Conservation (phyloP, 2,113 vertebrate species). For the Tylochromis polylepis region DNA sequence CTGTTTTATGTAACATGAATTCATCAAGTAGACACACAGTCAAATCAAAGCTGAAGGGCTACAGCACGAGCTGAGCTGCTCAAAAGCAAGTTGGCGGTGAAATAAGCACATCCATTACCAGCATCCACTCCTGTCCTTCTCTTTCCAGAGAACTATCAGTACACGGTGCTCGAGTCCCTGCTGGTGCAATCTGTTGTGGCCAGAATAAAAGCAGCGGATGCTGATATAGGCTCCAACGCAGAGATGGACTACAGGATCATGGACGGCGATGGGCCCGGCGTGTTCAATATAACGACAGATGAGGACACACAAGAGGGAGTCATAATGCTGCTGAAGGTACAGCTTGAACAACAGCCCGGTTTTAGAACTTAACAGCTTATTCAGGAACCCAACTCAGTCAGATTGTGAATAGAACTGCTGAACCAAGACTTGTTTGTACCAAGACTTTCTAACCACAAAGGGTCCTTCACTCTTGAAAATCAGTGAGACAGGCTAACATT, state of each 20-base stretch:
- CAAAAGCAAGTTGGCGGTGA: conserved; percentile 18
- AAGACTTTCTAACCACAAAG: not conserved
- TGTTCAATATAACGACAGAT: conserved; percentile 90
- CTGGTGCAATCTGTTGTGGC: conserved; percentile 86
- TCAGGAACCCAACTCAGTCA: not conserved
- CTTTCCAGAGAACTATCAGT: conserved; percentile 84
- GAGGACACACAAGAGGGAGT: conserved; percentile 91
- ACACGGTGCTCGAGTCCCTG: conserved; percentile 86
- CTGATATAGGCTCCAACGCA: conserved; percentile 86
- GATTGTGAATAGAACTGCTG: not conserved
- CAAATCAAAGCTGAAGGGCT: conserved; percentile 31
- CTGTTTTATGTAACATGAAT: conserved; percentile 22
- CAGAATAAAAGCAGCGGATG: conserved; percentile 88
- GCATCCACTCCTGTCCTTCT: conserved; percentile 37
- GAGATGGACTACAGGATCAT: conserved; percentile 96
- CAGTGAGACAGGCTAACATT: not conserved
- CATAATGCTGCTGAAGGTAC: conserved; percentile 87
- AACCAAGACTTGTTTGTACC: not conserved
- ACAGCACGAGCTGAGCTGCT: not conserved
- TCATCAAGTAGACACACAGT: not conserved
- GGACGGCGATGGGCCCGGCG: conserved; percentile 83
- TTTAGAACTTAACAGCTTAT: not conserved
- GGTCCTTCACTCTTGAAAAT: not conserved
- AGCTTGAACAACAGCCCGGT: not conserved
- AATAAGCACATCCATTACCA: conserved; percentile 30